Percentiles rank a stretch among this genome's conserved stretches.
Evolutionary conservation across 1,140 invertebrate species (phyloP).

Genomic region (Leguminivora glycinivorella): DNA sequence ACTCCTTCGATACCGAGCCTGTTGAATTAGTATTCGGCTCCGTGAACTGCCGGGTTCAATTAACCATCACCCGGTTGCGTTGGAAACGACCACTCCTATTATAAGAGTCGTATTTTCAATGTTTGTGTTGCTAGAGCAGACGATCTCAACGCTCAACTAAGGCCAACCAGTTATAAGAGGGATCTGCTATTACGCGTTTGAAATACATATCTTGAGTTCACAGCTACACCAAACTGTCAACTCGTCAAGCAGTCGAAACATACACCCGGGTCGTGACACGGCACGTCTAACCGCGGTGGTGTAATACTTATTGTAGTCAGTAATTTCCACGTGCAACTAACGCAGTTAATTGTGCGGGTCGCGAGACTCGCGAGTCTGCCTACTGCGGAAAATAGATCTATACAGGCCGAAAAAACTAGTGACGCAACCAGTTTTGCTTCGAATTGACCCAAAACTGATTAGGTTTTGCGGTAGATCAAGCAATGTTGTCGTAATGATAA

Average conservation of each 20-base stretch:
- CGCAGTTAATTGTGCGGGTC: conserved; percentile 42
- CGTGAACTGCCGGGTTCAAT: conserved; percentile 54
- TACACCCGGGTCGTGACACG: conserved; percentile 50
- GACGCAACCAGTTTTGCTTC: not conserved
- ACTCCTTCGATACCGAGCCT: not conserved
- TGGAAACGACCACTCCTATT: conserved; percentile 46
- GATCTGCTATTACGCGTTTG: not conserved
- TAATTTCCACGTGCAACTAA: conserved; percentile 53
- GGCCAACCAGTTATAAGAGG: not conserved
- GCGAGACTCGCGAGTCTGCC: conserved; percentile 35
- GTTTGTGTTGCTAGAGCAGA: not conserved
- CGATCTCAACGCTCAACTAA: not conserved
- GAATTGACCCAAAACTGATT: not conserved
- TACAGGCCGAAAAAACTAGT: not conserved
- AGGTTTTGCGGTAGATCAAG: not conserved
- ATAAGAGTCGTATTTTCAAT: conserved; percentile 26
- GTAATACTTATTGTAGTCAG: conserved; percentile 54
- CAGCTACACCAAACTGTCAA: not conserved
- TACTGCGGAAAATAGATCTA: conserved; percentile 47
- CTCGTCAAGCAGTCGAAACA: not conserved
- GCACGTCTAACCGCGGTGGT: conserved; percentile 49
- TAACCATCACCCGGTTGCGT: conserved; percentile 53
- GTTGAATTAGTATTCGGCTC: conserved; percentile 35
- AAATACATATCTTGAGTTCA: not conserved
- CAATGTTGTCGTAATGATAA: not conserved